These are phyloP conservation scores for Nycticorax nycticorax DNA, from an alignment of 2,113 vertebrate genomes.

Conservation along the genomic window DNA sequence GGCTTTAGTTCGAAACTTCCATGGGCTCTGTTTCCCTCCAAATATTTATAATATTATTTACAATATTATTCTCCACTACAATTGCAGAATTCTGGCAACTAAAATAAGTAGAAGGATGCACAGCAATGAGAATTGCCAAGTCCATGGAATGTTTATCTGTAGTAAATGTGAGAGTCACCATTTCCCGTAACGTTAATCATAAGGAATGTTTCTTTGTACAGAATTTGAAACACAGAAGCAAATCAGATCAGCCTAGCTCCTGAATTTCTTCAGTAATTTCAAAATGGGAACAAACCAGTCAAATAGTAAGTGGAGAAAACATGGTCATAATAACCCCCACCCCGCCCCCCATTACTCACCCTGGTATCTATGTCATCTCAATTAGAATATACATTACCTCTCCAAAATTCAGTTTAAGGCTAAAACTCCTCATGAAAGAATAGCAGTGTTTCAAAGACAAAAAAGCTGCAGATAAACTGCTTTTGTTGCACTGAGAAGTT, in stretches of 20 bases:
- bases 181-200: neutral
- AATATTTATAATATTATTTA: neutral
- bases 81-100: neutral
- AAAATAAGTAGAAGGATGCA: neutral
- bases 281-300: neutral
- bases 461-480: neutral
- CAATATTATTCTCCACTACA: too few species aligned
- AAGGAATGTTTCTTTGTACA: neutral
- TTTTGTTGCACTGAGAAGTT: neutral
- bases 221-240: neutral
- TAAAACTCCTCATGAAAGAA: neutral
- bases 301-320: neutral
- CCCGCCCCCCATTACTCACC: neutral
- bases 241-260: neutral
- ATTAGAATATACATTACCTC: too few species aligned
- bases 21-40: neutral
- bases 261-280: neutral
- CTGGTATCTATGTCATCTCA: neutral
- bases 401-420: too few species aligned
- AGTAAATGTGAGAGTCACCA: neutral
- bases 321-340: neutral
- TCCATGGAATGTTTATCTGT: neutral
- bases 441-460: neutral
- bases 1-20: neutral
- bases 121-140: neutral